phyloP scores from a whole-genome alignment of 2,113 vertebrate genomes.

The Uria aalge region DNA sequence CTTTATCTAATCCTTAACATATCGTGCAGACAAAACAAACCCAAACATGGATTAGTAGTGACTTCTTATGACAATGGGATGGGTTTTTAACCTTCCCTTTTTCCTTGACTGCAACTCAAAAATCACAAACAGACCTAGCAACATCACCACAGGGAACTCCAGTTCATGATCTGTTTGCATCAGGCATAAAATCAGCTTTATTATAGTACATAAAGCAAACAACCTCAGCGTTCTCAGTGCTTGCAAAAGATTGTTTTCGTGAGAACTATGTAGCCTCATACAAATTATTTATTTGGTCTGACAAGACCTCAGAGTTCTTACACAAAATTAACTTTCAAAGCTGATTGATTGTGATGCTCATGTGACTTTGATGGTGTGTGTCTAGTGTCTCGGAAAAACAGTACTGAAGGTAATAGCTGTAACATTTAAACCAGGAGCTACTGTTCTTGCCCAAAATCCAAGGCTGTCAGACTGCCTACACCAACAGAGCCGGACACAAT shows the following conservation, averaged over 20 bases:
- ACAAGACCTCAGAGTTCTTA: background rate
- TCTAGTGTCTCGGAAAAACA: background rate
- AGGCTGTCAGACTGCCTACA: fast-evolving
- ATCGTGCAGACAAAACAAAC: background rate
- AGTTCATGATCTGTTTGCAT: background rate
- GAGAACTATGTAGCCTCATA: background rate
- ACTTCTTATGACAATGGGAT: background rate
- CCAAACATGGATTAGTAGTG: background rate
- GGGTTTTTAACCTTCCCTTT: background rate
- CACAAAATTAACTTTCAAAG: background rate
- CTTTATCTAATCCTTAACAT: background rate
- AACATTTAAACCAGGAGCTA: background rate
- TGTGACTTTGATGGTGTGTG: background rate
- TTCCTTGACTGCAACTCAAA: background rate
- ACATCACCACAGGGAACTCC: background rate
- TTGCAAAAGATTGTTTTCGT: background rate
- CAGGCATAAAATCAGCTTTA: background rate
- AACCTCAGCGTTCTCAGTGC: background rate
- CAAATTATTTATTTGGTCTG: background rate
- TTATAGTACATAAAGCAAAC: background rate
- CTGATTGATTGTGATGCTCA: background rate
- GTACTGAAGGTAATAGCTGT: background rate
- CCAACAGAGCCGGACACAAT: background rate
- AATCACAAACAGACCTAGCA: background rate
- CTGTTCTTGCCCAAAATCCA: background rate